Percentiles rank a stretch among this genome's conserved stretches.
phyloP scores from a whole-genome alignment of 2,113 vertebrate species.

The Chunga burmeisteri region DNA sequence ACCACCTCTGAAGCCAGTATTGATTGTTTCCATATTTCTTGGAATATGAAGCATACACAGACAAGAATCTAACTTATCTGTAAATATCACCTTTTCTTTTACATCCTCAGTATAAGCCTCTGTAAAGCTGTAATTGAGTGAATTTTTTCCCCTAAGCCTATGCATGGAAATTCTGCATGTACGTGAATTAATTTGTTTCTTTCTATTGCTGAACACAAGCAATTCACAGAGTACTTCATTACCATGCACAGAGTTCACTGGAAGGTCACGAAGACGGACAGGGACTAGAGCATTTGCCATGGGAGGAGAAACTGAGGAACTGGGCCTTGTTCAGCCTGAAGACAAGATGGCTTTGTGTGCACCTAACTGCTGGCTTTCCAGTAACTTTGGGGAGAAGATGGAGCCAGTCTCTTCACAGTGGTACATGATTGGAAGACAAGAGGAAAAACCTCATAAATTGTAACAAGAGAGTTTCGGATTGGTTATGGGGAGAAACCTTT shows the following conservation, averaged over 20 bases:
- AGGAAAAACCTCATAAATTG: not conserved
- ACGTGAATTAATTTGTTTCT: not conserved
- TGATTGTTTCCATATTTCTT: not conserved
- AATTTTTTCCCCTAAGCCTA: not conserved
- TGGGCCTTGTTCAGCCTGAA: not conserved
- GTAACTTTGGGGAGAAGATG: not conserved
- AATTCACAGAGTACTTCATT: not conserved
- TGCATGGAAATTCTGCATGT: not conserved
- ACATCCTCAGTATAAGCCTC: not conserved
- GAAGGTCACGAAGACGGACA: not conserved
- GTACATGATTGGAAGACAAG: not conserved
- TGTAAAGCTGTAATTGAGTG: not conserved
- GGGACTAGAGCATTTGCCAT: not conserved
- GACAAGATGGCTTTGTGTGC: not conserved
- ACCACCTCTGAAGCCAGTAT: not conserved
- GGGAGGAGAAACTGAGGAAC: not conserved
- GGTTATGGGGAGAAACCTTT: not conserved
- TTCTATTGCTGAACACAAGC: not conserved
- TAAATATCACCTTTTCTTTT: not conserved
- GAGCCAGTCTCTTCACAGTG: not conserved
- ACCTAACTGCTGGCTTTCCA: not conserved
- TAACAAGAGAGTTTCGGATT: not conserved
- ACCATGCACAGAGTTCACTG: not conserved
- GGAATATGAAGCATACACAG: not conserved
- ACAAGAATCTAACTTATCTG: not conserved